Conservation (phyloP, 2,888 invertebrate genomes). For the Sminthurinus aureus region DNA sequence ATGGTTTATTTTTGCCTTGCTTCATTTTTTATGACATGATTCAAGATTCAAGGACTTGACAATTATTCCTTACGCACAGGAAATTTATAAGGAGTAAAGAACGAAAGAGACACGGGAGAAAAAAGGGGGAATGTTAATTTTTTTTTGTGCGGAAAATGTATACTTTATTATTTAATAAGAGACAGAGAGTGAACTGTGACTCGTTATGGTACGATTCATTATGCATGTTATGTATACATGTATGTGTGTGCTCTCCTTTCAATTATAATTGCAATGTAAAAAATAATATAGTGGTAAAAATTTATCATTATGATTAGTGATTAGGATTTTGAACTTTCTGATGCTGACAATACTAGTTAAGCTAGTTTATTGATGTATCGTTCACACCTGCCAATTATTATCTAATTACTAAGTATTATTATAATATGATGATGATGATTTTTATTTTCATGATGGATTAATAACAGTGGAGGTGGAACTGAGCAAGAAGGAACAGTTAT, state of each 20-base stretch:
- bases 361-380: too few relatives aligned
- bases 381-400: background rate
- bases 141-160: background rate
- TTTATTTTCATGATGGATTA: background rate
- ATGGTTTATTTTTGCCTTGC: slow-evolving; percentile 34
- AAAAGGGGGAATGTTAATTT: background rate
- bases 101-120: background rate
- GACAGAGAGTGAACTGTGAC: background rate
- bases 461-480: slow-evolving; percentile 28
- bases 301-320: too few relatives aligned
- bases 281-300: background rate
- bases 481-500: slow-evolving; percentile 16
- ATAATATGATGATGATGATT: background rate
- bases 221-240: background rate
- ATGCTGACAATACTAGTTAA: too few relatives aligned
- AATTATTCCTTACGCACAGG: slow-evolving; percentile 23
- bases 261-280: too few relatives aligned
- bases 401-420: background rate
- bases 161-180: background rate
- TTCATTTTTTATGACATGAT: slow-evolving; percentile 15
- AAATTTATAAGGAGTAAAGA: background rate
- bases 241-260: background rate
- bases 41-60: slow-evolving; percentile 34
- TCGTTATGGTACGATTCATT: background rate
- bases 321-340: too few relatives aligned